phyloP scores from a whole-genome alignment of 2,113 vertebrate genomes.

The Eidolon helvum region DNA sequence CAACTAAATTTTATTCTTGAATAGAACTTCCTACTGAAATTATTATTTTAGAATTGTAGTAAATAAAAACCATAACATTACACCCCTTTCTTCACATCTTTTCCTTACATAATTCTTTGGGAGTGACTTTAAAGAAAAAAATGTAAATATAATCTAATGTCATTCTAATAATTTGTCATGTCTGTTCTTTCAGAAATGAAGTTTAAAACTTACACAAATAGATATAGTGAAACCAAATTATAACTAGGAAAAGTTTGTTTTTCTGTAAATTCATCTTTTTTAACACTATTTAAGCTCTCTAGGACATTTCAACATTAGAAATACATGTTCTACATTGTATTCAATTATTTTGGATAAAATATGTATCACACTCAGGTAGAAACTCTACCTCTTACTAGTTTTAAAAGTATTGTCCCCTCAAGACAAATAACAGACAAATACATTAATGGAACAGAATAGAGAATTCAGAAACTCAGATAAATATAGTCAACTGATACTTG shows the following conservation, averaged over 20 bases:
- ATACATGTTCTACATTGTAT: not conserved
- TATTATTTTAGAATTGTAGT: not conserved
- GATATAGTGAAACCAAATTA: not conserved
- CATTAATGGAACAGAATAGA: not conserved
- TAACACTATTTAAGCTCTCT: not conserved
- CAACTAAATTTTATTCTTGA: slow-evolving; percentile 1
- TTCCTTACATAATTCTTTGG: not conserved
- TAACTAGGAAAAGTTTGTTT: not conserved
- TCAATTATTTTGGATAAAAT: not conserved
- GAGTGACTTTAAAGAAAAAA: not conserved
- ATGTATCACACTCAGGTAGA: not conserved
- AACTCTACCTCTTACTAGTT: not conserved
- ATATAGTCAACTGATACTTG: not conserved
- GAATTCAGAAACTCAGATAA: not conserved
- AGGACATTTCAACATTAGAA: not conserved
- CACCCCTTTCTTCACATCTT: not conserved
- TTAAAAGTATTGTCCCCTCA: not conserved
- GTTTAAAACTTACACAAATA: not conserved
- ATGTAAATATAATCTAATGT: not conserved
- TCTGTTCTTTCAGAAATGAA: not conserved
- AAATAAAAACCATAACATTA: not conserved
- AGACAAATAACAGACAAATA: not conserved
- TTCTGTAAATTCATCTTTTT: not conserved
- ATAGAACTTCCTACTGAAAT: not conserved
- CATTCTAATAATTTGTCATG: not conserved